Evolutionary conservation across 1,140 invertebrate genomes (phyloP).

Genomic region (Maniola jurtina): DNA sequence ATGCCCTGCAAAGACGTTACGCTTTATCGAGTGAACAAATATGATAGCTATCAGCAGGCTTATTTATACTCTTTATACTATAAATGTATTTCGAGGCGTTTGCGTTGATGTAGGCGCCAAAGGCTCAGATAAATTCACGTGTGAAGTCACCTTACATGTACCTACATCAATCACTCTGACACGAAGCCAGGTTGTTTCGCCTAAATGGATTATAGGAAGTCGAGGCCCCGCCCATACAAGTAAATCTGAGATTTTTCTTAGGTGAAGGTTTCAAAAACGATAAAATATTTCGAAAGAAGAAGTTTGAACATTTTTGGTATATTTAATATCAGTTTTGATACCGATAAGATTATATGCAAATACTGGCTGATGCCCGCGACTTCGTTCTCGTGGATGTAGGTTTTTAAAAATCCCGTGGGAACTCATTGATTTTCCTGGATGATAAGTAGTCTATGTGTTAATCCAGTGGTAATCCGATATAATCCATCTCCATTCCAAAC

Average conservation of each 20-base stretch:
- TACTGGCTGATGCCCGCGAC: no score
- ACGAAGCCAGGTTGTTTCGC: slow-evolving; percentile 69
- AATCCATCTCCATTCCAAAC: no score
- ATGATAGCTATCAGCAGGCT: slow-evolving; percentile 14
- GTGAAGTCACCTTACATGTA: slow-evolving; percentile 49
- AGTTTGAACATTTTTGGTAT: no score
- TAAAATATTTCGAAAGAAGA: no score
- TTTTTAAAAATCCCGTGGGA: no score
- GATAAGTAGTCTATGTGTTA: no score
- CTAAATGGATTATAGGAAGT: slow-evolving; percentile 75
- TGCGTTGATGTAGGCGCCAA: slow-evolving; percentile 30
- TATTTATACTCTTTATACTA: neutral
- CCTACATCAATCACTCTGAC: slow-evolving; percentile 72
- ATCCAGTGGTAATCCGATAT: no score
- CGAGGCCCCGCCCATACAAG: slow-evolving; percentile 50
- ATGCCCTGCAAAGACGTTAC: no score
- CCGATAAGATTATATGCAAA: no score
- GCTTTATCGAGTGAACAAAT: slow-evolving; percentile 5
- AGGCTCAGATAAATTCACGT: slow-evolving; percentile 59
- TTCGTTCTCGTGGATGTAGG: no score
- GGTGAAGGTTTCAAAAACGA: slow-evolving; percentile 22
- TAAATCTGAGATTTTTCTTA: slow-evolving; percentile 66
- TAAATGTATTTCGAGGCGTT: neutral
- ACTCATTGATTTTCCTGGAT: no score
- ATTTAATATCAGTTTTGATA: no score